phyloP scores from a whole-genome alignment of 2,888 invertebrate species.

The Leistus spinibarbis region DNA sequence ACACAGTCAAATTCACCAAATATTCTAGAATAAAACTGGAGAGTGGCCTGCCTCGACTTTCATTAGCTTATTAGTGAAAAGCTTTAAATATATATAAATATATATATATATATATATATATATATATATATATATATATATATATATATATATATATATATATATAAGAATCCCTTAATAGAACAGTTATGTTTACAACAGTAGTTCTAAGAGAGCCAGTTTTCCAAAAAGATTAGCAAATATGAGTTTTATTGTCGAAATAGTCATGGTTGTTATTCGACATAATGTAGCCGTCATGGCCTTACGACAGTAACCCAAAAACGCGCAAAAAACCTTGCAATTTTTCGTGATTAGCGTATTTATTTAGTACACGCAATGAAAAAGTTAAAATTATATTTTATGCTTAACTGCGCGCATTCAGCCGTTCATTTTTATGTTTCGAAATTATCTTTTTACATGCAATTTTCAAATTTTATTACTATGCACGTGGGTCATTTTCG shows the following conservation, averaged over 20 bases:
- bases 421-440: neutral
- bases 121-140: too few species aligned
- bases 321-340: neutral
- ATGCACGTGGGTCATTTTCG: neutral
- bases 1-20: too few species aligned
- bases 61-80: too few species aligned
- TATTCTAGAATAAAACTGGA: too few species aligned
- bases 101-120: too few species aligned
- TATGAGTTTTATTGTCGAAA: neutral
- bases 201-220: too few species aligned
- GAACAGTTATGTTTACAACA: too few species aligned
- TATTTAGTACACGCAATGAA: neutral
- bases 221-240: neutral
- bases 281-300: neutral
- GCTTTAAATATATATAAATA: too few species aligned
- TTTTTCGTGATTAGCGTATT: neutral
- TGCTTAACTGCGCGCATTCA: neutral
- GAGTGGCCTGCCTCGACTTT: too few species aligned
- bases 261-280: neutral
- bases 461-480: neutral
- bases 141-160: too few species aligned
- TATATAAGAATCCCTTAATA: too few species aligned
- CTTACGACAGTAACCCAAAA: neutral
- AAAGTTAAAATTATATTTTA: neutral
- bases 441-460: neutral